These are phyloP conservation scores for Rhynchonycteris naso DNA, from an alignment of 2,797 vertebrate species.

Conservation along the genomic window DNA sequence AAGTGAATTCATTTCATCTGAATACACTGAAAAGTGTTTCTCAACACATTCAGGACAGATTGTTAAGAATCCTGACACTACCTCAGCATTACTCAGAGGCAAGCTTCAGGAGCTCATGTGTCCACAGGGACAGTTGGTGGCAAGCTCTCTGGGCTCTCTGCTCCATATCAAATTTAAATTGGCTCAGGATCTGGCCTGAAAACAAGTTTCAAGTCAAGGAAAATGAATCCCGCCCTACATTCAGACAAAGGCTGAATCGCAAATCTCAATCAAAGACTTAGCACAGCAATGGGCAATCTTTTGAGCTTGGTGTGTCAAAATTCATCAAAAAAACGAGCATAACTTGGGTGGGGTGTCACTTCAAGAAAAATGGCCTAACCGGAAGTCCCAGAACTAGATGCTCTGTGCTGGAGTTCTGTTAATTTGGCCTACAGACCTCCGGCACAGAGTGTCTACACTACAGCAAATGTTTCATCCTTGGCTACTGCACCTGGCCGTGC, in stretches of 20 bases:
- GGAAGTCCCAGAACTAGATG: too few relatives aligned
- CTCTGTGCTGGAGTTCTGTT: too few relatives aligned
- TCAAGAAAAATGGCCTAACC: too few relatives aligned
- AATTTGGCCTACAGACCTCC: too few relatives aligned
- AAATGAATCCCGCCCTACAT: neutral
- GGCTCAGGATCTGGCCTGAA: neutral
- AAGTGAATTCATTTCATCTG: neutral
- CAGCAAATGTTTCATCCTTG: too few relatives aligned
- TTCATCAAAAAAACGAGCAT: too few relatives aligned
- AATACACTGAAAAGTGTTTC: neutral
- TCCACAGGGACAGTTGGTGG: neutral
- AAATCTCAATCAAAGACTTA: neutral
- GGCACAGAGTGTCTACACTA: too few relatives aligned
- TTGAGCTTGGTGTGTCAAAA: too few relatives aligned
- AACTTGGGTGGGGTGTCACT: too few relatives aligned
- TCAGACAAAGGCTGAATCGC: neutral
- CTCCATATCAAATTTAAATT: neutral
- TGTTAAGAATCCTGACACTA: neutral
- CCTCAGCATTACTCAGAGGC: neutral
- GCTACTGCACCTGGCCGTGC: too few relatives aligned
- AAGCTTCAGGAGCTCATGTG: neutral
- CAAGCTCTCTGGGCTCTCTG: neutral
- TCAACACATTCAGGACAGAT: neutral
- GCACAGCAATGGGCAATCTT: too few relatives aligned
- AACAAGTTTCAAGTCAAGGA: neutral